Percentiles rank a stretch among this genome's conserved stretches.
Conservation (phyloP, 2,113 vertebrate genomes). For the Atlantisia rogersi region DNA sequence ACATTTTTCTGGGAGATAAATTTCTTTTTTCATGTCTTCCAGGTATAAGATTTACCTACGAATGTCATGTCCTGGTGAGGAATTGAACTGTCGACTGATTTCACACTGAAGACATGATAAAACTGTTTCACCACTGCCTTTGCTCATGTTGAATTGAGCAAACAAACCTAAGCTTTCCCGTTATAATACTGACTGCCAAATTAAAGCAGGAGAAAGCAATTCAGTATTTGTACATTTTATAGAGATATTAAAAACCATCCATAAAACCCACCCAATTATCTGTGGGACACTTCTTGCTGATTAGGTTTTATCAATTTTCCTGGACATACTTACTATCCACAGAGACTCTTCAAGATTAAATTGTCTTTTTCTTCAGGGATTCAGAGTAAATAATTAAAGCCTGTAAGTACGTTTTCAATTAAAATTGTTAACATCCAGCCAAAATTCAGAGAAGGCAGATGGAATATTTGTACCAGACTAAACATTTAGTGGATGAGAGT, state of each 20-base stretch:
- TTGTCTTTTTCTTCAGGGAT: neutral
- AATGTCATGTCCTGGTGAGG: neutral
- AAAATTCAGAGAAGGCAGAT: neutral
- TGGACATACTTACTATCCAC: neutral
- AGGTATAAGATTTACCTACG: neutral
- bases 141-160: neutral
- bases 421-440: neutral
- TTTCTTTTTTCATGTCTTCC: neutral
- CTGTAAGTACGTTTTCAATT: neutral
- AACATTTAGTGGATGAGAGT: neutral
- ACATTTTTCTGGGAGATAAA: neutral
- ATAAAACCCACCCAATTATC: neutral
- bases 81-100: neutral
- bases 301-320: neutral
- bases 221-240: neutral
- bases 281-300: neutral
- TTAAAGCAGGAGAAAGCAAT: neutral
- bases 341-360: neutral
- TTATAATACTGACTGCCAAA: neutral
- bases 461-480: neutral
- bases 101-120: neutral
- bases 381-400: slow-evolving; percentile 16
- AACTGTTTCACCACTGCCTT: neutral
- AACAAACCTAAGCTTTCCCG: neutral
- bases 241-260: neutral